Base-by-base conservation (phyloP, 2,797 vertebrate species). In the Arctocebus calabarensis region DNA sequence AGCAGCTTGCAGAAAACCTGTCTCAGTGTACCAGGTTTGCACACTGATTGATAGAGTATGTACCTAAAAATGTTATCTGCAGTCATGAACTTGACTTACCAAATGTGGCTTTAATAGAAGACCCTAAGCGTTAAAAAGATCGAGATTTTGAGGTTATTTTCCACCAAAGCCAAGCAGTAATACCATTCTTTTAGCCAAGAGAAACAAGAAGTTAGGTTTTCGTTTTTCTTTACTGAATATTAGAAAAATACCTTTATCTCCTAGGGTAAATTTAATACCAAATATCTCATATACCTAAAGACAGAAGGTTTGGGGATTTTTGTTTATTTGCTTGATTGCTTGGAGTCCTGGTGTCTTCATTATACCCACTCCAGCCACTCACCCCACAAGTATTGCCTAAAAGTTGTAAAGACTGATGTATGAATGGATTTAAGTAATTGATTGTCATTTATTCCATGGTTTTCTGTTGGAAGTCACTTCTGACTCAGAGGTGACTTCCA, bases 361-460 rank as follows among this genome's bases (percentile, higher is more conserved):
- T 37, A 11, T 20, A n/a, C 25, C 55, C 16, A 25, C 3, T 2
- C 11, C 2, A 32, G 48, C 32, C 29, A 75, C 45, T 32, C 10
- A 32, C 2, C 48, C 16, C 22, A 17, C 66, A 81, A 22, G 27
- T 12, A 11, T 57, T 48, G 61, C 32, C 61, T 77, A 25, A 45
- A 89, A 82, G 3, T 48, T 40, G 25, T 5, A 34, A 22, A 45
- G 45, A 57, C 11, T 66, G 62, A 84, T 71, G 20, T 29, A 40
- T 83, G 78, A 68, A 81, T 52, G 48, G 48, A 34, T 37, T 66
- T 73, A 68, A 59, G 40, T 64, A 52, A 87, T 86, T 86, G 70
- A 78, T 52, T 84, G 40, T 64, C 43, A 87, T 86, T 86, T 75
- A 78, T 43, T 87, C 90, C 27, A 86, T 78, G 16, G 25, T 57